Evolutionary conservation across 2,797 vertebrate species (phyloP).

Genomic region (Schizothorax lantsangensis): DNA sequence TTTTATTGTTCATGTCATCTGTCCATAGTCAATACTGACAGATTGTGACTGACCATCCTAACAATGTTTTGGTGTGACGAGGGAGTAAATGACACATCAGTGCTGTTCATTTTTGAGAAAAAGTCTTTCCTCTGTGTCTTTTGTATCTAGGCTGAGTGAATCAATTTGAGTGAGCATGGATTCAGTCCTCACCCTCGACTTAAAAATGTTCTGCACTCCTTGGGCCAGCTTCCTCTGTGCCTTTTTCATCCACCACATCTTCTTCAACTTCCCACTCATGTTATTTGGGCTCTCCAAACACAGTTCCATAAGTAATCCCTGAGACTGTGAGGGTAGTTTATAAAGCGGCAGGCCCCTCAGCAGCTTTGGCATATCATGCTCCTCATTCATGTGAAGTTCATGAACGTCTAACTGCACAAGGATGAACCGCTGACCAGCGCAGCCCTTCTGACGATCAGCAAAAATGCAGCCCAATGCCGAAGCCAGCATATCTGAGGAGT

Average conservation of each 20-base stretch:
- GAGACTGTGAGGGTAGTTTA: constrained; percentile 80
- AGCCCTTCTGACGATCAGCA: constrained; percentile 70
- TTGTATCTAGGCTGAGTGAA: constrained; percentile 26
- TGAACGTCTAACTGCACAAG: constrained; percentile 78
- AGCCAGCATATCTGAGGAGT: constrained; percentile 79
- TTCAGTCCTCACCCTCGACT: not conserved
- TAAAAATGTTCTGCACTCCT: constrained; percentile 16
- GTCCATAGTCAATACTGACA: not conserved
- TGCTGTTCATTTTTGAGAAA: constrained; percentile 11
- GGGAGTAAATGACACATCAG: not conserved
- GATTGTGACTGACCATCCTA: not conserved
- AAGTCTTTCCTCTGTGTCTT: constrained; percentile 21
- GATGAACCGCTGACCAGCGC: constrained; percentile 73
- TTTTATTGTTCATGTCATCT: not conserved
- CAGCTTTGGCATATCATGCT: constrained; percentile 70
- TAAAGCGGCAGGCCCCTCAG: constrained; percentile 79
- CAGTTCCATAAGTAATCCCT: constrained; percentile 77
- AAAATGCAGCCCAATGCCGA: constrained; percentile 82
- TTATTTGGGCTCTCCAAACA: constrained; percentile 49
- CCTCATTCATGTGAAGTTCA: not conserved
- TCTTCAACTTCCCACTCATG: constrained; percentile 31
- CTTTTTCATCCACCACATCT: constrained; percentile 56
- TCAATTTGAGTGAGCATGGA: constrained; percentile 46
- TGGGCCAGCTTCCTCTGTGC: constrained; percentile 26
- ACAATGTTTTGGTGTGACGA: not conserved